Evolutionary conservation across 2,797 vertebrate species (phyloP).

Genomic region (Pangasius djambal): DNA sequence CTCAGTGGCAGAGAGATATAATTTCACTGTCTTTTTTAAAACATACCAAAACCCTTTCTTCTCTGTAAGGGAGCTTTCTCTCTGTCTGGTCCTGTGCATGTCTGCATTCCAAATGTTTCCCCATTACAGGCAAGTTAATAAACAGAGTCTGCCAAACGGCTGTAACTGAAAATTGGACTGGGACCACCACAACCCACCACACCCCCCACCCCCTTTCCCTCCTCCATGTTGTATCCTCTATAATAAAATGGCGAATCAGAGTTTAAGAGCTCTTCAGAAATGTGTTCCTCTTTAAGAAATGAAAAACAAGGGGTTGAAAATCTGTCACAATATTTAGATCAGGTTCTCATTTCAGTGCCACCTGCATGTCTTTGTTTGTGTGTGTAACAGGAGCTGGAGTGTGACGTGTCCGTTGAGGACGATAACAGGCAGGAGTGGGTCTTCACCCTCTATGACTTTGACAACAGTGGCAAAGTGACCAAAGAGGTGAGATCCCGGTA

Average conservation of each 20-base stretch:
- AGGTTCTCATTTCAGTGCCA: neutral
- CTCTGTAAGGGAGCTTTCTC: neutral
- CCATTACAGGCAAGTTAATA: neutral
- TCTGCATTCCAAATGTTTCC: neutral
- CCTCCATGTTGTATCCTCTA: neutral
- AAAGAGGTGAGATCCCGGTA: slow-evolving; percentile 73
- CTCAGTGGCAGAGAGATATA: neutral
- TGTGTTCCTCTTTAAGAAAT: neutral
- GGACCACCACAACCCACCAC: neutral
- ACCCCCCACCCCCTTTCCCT: neutral
- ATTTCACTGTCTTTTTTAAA: neutral
- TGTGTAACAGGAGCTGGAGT: slow-evolving; percentile 78
- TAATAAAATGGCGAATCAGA: neutral
- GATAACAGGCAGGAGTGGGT: slow-evolving; percentile 85
- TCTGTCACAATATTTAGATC: neutral
- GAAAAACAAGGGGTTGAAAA: neutral
- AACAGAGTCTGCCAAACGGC: neutral
- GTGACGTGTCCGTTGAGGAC: slow-evolving; percentile 80
- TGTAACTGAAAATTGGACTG: neutral
- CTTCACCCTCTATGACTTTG: slow-evolving; percentile 85
- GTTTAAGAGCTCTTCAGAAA: neutral
- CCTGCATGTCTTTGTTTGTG: slow-evolving; percentile 30
- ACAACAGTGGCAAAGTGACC: slow-evolving; percentile 85
- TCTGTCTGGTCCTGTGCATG: neutral
- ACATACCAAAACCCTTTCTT: neutral